These are phyloP conservation scores for Dicrurus megarhynchus DNA, from an alignment of 2,113 vertebrate species.

Conservation along the genomic window DNA sequence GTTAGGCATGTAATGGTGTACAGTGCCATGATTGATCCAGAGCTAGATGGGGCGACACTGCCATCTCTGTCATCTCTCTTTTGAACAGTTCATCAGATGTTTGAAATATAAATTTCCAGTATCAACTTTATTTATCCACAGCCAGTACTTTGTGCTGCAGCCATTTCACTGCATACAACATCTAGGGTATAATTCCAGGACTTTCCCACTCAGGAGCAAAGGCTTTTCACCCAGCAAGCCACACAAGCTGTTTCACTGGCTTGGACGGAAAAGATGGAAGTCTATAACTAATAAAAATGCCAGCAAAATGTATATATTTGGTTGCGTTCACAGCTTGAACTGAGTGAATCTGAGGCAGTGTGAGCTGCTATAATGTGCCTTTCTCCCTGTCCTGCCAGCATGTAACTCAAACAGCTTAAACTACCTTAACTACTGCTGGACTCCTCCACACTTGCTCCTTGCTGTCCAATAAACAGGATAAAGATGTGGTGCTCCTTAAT, in stretches of 20 bases:
- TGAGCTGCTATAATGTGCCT: neutral
- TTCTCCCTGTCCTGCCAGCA: neutral
- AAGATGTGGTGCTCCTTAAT: neutral
- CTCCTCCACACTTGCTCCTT: neutral
- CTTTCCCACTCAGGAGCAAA: neutral
- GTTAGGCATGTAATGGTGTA: neutral
- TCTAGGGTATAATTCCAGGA: neutral
- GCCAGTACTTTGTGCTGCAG: neutral
- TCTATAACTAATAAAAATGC: constrained; percentile 17
- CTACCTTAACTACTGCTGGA: neutral
- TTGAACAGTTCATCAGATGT: neutral
- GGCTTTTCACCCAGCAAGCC: neutral
- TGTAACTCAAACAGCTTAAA: neutral
- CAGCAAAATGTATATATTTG: neutral
- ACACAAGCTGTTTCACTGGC: neutral
- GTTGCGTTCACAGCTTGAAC: neutral
- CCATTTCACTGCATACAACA: neutral
- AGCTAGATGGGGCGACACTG: neutral
- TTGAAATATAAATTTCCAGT: neutral
- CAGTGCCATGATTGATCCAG: neutral
- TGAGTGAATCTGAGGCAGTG: neutral
- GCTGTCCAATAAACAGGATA: neutral
- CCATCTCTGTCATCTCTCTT: neutral
- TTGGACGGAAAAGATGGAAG: neutral
- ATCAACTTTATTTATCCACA: neutral